Evolutionary conservation across 2,113 vertebrate species (phyloP).

Genomic region (Sinocyclocheilus maitianheensis): DNA sequence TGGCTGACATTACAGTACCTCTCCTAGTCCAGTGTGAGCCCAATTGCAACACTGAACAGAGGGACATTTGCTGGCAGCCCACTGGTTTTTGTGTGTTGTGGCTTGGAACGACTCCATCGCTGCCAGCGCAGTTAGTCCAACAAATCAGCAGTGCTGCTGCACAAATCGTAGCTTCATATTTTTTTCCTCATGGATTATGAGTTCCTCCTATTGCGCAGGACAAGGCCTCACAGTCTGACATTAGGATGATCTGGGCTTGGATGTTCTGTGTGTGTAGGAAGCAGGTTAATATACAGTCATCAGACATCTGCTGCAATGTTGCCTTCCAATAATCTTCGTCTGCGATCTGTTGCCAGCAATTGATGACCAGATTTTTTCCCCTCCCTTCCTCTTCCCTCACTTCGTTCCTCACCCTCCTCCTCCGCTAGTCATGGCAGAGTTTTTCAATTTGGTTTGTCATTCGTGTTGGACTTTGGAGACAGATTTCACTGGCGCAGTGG

Average conservation of each 20-base stretch:
- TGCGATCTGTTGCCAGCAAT: conserved; percentile 80
- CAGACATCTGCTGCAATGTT: conserved; percentile 82
- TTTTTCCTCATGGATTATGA: conserved; percentile 73
- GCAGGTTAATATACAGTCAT: conserved; percentile 85
- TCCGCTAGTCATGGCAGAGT: conserved; percentile 64
- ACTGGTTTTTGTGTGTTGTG: conserved; percentile 64
- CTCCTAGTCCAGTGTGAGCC: conserved; percentile 27
- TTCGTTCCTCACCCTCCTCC: conserved; percentile 50
- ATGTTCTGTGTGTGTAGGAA: conserved; percentile 64
- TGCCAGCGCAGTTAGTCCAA: conserved; percentile 69
- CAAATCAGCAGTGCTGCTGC: conserved; percentile 50
- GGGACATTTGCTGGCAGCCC: conserved; percentile 52
- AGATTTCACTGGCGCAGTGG: conserved; percentile 67
- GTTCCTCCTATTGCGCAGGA: conserved; percentile 77
- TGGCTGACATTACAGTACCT: conserved; percentile 46
- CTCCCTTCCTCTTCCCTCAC: conserved; percentile 62
- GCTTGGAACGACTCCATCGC: conserved; percentile 52
- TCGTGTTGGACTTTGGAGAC: conserved; percentile 69
- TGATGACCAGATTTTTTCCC: conserved; percentile 75
- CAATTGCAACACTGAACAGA: conserved; percentile 47
- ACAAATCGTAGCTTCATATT: not conserved
- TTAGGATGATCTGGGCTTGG: conserved; percentile 71
- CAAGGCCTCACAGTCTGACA: conserved; percentile 79
- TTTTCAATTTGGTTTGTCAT: conserved; percentile 72
- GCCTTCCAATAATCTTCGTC: conserved; percentile 80